Base-by-base conservation (phyloP, 2,797 vertebrate species). In the Characodon lateralis region DNA sequence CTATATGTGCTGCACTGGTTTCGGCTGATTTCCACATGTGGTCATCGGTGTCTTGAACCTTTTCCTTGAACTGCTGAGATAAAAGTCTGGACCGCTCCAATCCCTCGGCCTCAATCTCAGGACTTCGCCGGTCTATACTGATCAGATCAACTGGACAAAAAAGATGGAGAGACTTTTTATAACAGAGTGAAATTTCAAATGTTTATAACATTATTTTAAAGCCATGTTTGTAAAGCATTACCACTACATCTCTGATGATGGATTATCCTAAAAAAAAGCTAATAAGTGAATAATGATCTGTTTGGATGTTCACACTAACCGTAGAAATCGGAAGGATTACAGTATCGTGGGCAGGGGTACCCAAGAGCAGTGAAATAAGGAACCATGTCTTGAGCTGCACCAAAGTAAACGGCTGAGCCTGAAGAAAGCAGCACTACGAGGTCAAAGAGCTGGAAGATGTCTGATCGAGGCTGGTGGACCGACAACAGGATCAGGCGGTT, bases 301-400 rank as follows among this genome's bases (percentile, higher is more conserved):
- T 56, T 35, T 39, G 10, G 14, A 50, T 41, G 6, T n/a, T 74
- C 22, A 73, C 41, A 92, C 95, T 93, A 83, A 99, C 98, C 97
- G 0, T 99, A 99, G 94, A 96, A 99, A 92, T 99, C 98, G 0
- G 97, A 98, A 22, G 98, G 98, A 92, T 99, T 99, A 94, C 97
- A 98, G 94, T 97, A 98, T 73, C 92, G 95, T 2, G 98, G 97
- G 87, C 98, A 99, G 31, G 97, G 97, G 87, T 98, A 87, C 35
- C 97, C 97, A 4, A 97, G 89, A 13, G 94, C 89, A 0, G 97
- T 97, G 94, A 99, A 99, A 87, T 99, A 99, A 4, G 95, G 93
- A 73, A 99, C 97, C 97, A 98, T 98, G 86, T 98, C 96, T 26
- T 92, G 94, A 16, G 98, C 97, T 0, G 96, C 91, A 6, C 98